Base-by-base conservation (phyloP, 2,113 vertebrate species). In the Alouatta palliata region DNA sequence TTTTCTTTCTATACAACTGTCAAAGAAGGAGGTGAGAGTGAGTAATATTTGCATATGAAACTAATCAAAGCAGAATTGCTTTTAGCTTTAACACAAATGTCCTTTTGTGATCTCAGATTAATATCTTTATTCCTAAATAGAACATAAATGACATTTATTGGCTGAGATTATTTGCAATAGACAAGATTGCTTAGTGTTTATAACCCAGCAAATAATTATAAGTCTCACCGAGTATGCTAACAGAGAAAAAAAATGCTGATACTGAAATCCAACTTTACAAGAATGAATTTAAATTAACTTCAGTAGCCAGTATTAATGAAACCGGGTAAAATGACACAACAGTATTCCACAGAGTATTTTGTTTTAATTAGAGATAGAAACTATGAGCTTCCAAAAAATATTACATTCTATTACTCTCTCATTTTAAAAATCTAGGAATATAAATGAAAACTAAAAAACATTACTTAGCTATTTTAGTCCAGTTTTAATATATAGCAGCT, bases 361-460 rank as follows among this genome's bases (percentile, higher is more conserved):
- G 27, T 96, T 97, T 98, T 98, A 98, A 98, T 98, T 98, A 98
- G 79, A 96, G 87, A 21, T 95, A 98, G 94, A 97, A 98, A 98
- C 96, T 96, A 80, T 92, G 66, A 97, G 96, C 96, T 96, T 98
- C 61, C 32, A 45, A 84, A 84, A 97, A 95, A 97, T 40, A 49
- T 73, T 97, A 75, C 4, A 93, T 90, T 92, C 61, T 66, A 96
- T 97, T 98, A 95, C 49, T 94, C 43, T 95, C 23, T 25, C 68
- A 86, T 92, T 82, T 87, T 95, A 92, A 81, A 96, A 97, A 82
- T 81, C n/a, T 91, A 95, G 37, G 19, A 79, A 93, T 95, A 96
- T 76, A 93, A 95, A 89, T 91, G 13, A 89, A 94, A 83, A 81
- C 76, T 94, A 92, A 64, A 88, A 79, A 58, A 82, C 16, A 27